Conservation (phyloP, 2,797 vertebrate species). For the Periparus ater region DNA sequence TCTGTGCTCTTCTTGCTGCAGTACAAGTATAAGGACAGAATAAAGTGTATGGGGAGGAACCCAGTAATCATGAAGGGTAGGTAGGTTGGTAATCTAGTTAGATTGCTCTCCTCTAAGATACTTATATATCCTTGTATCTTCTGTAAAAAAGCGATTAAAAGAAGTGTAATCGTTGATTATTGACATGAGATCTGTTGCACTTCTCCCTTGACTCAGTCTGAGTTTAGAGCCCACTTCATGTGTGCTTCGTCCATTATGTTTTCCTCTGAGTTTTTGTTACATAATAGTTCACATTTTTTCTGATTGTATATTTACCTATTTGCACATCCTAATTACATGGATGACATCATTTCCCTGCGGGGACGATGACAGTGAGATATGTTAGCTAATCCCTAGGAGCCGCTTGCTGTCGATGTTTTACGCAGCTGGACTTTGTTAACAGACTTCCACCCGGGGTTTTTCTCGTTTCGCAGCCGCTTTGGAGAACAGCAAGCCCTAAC, state of each 20-base stretch:
- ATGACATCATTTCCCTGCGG: background rate
- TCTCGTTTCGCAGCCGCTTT: background rate
- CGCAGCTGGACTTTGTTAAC: fast-evolving
- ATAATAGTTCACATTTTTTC: fast-evolving
- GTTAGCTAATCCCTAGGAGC: fast-evolving
- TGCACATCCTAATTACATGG: background rate
- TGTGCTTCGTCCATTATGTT: background rate
- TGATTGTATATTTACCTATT: background rate
- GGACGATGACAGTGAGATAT: background rate
- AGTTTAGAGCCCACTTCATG: fast-evolving
- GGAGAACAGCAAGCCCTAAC: fast-evolving
- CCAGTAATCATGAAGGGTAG: fast-evolving
- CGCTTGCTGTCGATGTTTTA: fast-evolving
- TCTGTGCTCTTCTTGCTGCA: background rate
- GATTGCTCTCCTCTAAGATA: background rate
- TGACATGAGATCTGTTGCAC: background rate
- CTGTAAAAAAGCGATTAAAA: background rate
- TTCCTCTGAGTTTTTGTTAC: background rate
- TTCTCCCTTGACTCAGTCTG: background rate
- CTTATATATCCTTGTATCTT: fast-evolving
- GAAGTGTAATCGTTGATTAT: fast-evolving
- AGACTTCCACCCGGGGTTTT: fast-evolving
- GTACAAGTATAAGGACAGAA: background rate
- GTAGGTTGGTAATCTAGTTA: background rate
- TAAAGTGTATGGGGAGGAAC: background rate